Base-by-base conservation (phyloP, 2,797 vertebrate species). In the Phrynocephalus guinanensis region DNA sequence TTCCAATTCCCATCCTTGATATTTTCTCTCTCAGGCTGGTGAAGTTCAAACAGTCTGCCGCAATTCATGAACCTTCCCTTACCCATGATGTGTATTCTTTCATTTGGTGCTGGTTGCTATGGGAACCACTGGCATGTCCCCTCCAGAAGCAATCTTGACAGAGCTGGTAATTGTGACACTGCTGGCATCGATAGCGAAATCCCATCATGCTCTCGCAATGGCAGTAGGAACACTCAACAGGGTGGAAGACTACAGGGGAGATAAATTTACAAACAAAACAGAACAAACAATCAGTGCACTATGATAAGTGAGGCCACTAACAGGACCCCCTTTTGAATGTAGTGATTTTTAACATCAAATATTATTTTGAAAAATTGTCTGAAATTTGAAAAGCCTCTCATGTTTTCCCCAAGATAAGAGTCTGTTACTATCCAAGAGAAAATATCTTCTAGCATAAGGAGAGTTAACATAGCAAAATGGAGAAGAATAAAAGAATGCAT, bases 31-130 rank as follows among this genome's bases (percentile, higher is more conserved):
- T 90, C 86, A 0, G 30, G 85, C 18, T 1, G 63, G 86, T 88
- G 88, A 90, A 91, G 91, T 87, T 93, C 87, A 91, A 90, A 91
- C 86, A 82, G 72, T 85, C 90, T 80, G 88, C 80, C 86, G 89
- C 0, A 3, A 83, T 84, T 82, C 79, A 26, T 13, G 11, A 95
- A 90, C 82, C 88, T 95, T 84, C 89, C 93, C 97, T 97, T 97
- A 99, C 99, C 99, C 99, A 99, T 96, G 99, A 99, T 86, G 98
- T 99, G 95, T 99, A 99, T 96, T 99, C 99, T 97, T 99, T 99
- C 99, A 99, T 99, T 97, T 99, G 99, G 97, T 99, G 99, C 97
- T 99, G 99, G 98, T 99, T 99, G 97, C 98, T 99, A 97, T 99
- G 99, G 97, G 98, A 98, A 97, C 99, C 98, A 16, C 98, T 98